Evolutionary conservation across 2,888 invertebrate genomes (phyloP).

Genomic region (Pristionchus japonicus): DNA sequence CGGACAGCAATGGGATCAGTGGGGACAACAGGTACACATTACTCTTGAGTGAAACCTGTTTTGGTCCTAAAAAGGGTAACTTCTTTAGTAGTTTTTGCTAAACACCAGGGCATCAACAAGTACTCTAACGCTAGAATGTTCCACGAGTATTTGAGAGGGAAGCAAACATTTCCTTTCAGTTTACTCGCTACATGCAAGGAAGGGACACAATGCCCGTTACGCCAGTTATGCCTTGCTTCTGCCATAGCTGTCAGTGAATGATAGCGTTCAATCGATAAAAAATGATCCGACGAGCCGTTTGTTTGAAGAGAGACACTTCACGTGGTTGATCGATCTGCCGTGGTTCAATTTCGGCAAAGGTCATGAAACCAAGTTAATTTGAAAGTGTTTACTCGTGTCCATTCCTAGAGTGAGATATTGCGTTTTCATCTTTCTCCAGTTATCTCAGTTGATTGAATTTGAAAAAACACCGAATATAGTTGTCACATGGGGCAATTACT

Average conservation of each 20-base stretch:
- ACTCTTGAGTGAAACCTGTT: background rate
- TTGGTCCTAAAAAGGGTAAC: no score
- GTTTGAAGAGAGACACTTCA: background rate
- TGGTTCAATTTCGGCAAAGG: background rate
- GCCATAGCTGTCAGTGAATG: background rate
- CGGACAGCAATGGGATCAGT: background rate
- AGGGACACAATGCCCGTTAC: background rate
- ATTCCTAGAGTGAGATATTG: no score
- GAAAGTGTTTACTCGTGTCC: background rate
- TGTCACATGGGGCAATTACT: no score
- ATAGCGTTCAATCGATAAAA: background rate
- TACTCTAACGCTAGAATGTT: background rate
- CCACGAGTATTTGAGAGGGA: background rate
- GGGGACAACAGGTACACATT: background rate
- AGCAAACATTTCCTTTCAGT: background rate
- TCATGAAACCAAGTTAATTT: background rate
- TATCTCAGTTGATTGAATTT: no score
- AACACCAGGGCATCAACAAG: no score
- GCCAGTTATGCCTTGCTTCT: constrained; percentile 25
- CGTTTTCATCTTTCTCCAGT: no score
- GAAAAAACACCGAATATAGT: no score
- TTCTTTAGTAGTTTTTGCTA: no score
- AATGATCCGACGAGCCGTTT: background rate
- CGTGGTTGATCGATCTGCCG: background rate
- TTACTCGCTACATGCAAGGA: background rate